Evolutionary conservation across 2,113 vertebrate genomes (phyloP), one percentile per base, ranked within the genome.

Genomic region (Sebastes schlegelii): DNA sequence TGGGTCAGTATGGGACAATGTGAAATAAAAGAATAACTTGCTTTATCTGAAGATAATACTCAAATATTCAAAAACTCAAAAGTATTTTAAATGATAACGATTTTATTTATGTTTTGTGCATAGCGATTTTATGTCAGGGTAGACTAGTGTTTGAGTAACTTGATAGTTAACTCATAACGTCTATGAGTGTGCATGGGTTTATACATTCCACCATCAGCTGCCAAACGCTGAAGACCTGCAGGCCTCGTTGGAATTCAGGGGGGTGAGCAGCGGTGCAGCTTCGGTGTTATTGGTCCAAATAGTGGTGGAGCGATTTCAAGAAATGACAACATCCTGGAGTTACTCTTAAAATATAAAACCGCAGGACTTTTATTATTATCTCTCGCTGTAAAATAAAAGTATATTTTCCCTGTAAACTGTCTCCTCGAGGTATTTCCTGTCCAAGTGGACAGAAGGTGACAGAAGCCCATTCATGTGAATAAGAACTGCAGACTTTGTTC

Each of bases 341-440:
- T 84, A 58, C 79, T 63, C 86, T 87, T 78, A 34, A 77, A 83
- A 87, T 71, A 67, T 55, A 68, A 81, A 86, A 78, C 76, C 58
- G 14, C 65, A 23, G 55, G 73, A 74, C 58, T 26, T 82, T 64
- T 48, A 79, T 83, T 78, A 48, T 66, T 77, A 58, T 77, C 73
- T 74, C 40, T 65, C 34, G 63, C n/a, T 77, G 58, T 78, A 58
- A 86, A 86, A 82, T 65, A 16, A 60, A 70, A 78, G 77, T 80
- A 54, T 88, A 82, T 93, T 90, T 93, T 85, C 63, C 68, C 42
- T 87, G 65, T 85, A 90, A 88, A 84, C 77, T 42, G 34, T 5
- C 52, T 63, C 46, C 26, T 4, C 57, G 19, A 71, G 89, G 85
- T 66, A 92, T 94, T 94, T 95, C 92, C 91, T 92, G 76, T 83